These are phyloP conservation scores for Pluvialis apricaria DNA, from an alignment of 2,113 vertebrate species.

Conservation along the genomic window DNA sequence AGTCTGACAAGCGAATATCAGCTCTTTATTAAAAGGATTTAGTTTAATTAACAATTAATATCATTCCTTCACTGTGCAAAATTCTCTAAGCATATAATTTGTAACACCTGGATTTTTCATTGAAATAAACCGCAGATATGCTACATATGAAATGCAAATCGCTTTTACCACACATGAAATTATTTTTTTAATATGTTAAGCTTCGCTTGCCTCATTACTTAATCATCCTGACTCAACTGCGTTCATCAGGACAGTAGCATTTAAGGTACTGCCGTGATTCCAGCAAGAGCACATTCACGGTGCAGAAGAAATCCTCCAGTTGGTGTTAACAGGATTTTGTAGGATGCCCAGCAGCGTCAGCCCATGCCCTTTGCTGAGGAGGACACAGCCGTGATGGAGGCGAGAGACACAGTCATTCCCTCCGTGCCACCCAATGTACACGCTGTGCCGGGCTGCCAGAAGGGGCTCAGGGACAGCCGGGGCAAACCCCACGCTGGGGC, in stretches of 20 bases:
- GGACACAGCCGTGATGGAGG: fast-evolving
- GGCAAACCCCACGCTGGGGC: background rate
- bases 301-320: background rate
- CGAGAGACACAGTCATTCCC: fast-evolving
- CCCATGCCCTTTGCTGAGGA: background rate
- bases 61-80: background rate
- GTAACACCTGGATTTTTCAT: background rate
- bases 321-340: background rate
- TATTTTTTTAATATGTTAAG: background rate
- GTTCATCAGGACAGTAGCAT: background rate
- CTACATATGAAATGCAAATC: background rate
- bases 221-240: background rate
- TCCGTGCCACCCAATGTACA: fast-evolving
- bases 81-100: background rate
- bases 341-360: fast-evolving
- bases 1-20: background rate
- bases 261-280: background rate
- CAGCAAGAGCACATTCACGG: background rate
- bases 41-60: background rate
- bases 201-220: background rate
- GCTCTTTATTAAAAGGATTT: background rate
- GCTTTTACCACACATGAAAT: background rate
- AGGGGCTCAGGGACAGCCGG: background rate
- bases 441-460: background rate
- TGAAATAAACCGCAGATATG: background rate